Evolutionary conservation across 1,140 invertebrate species (phyloP), one percentile per base, ranked within the genome.

Genomic region (Drosophila mojavensis): DNA sequence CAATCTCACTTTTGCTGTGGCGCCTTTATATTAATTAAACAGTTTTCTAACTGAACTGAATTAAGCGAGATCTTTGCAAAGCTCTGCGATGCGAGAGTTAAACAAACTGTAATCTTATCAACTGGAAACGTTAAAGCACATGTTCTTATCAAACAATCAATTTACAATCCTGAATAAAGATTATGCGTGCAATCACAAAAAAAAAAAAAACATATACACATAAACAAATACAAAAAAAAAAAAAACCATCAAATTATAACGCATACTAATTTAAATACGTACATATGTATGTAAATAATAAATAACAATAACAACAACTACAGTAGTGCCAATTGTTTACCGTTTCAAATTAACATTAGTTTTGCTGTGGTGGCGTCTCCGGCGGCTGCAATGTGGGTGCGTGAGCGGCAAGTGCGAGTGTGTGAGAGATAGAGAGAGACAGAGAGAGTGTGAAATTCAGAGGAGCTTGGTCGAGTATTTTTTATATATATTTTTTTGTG

Each of bases 321-420:
- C 20, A 30, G 36, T 28, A 53, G 45, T 51, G 13, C 33, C 66
- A 70, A 70, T 86, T 81, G 83, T 88, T 86, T 86, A 86, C 82
- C 84, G 79, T 88, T 86, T 64, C 53, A 83, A 86, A 79, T 86
- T 88, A 88, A 62, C 68, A 74, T 79, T 62, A 68, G 68, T 83
- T 67, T 60, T 71, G 66, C 48, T 85, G 66, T 63, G 64, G 59
- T 67, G 67, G 72, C 65, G 67, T 55, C 58, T 74, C 48, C 64
- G 60, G 63, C 60, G 62, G 30, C 50, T 67, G 65, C 64, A 67
- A 43, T 67, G 75, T 71, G 58, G 68, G 76, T 83, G 83, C 68
- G 82, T 79, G 58, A 56, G 76, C 55, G 33, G 63, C 28, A 51
- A 71, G 76, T 78, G 76, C 55, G 56, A 78, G 43, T 28, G 48